Conservation (phyloP, 2,888 invertebrate species). For the Rosalia funebris region DNA sequence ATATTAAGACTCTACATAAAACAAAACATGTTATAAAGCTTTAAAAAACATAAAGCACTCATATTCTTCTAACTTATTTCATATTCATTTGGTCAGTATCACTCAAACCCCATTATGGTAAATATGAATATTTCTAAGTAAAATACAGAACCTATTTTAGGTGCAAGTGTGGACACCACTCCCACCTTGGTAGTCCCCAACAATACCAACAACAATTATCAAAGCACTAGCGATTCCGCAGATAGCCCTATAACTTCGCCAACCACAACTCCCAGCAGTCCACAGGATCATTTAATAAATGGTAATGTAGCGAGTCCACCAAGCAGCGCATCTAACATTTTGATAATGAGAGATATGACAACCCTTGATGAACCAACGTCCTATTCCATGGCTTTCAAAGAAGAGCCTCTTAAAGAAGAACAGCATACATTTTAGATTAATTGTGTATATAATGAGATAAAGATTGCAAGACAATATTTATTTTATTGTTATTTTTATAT, state of each 20-base stretch:
- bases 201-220: constrained; percentile 65
- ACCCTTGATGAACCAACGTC: constrained; percentile 57
- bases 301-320: constrained; percentile 61
- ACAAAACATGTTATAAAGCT: no score
- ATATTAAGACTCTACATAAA: no score
- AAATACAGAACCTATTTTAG: constrained; percentile 57
- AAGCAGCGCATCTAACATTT: constrained; percentile 57
- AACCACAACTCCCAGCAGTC: constrained; percentile 61
- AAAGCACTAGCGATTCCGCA: constrained; percentile 67
- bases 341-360: constrained; percentile 66
- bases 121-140: constrained; percentile 34
- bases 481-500: constrained; percentile 22
- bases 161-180: constrained; percentile 65
- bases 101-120: background rate
- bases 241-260: constrained; percentile 68
- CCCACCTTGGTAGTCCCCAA: constrained; percentile 57
- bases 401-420: constrained; percentile 67
- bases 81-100: no score
- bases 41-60: no score
- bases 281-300: constrained; percentile 62
- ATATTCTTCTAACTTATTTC: no score
- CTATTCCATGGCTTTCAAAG: constrained; percentile 65
- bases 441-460: constrained; percentile 4
- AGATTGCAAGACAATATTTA: constrained; percentile 13
- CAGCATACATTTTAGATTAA: constrained; percentile 57